Evolutionary conservation across 1,140 invertebrate species (phyloP), one percentile per base, ranked within the genome.

Genomic region (Drosophila bocki): DNA sequence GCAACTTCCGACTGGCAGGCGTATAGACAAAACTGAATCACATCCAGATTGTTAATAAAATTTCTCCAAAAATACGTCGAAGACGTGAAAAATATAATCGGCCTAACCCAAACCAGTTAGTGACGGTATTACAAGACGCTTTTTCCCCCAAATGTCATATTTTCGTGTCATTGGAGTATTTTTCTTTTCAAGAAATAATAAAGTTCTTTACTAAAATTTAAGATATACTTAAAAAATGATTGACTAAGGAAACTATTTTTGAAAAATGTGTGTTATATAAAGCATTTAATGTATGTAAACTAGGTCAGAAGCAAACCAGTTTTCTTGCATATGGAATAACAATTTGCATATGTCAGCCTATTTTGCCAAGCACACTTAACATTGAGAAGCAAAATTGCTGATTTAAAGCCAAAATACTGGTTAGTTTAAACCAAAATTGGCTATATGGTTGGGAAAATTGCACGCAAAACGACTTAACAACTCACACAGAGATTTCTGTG

Each of bases 11-110:
- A 65, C 48, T 56, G 72, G 56, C 54, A 59, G 33, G 42, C n/a
- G 22, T 42, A 77, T 29, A 76, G 75, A 75, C 56, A 53, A 57
- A 61, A 39, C 74, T 70, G 57, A 83, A 71, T 82, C 77, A 60
- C 47, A 58, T 65, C 48, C 37, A 39, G 42, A 51, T 44, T 59
- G 33, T 41, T 74, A 17, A 68, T 77, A 51, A 77, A 75, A 65
- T 71, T 77, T 77, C 15, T 56, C 51, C 42, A 33, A 80, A 80
- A 76, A 64, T 56, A 64, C 17, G 19, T 15, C 48, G 13, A 32
- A 75, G 19, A 57, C 11, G 42, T 63, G 50, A 48, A 44, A 61
- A 58, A 33, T 47, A 45, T 39, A 50, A 76, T 37, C 39, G 58
- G 26, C 62, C 61, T 51, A 67, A 22, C 67, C 62, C 62, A 70